Evolutionary conservation across 2,113 vertebrate species (phyloP).

Genomic region (Bambusicola thoracicus): DNA sequence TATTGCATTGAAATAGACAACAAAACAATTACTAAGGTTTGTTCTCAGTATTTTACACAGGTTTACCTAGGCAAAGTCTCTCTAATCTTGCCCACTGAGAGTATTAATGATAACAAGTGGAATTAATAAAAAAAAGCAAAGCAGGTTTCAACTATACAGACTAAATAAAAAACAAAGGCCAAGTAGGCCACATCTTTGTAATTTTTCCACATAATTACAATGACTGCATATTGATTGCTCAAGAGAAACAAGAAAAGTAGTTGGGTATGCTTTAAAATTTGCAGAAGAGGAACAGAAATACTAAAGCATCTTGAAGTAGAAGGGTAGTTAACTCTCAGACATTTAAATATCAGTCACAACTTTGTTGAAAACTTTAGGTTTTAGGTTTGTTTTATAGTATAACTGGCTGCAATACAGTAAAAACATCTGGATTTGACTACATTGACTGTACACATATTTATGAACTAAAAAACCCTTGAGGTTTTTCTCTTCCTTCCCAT

Average conservation of each 20-base stretch:
- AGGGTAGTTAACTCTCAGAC: not conserved
- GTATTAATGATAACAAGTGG: rapidly evolving
- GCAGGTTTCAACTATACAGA: not conserved
- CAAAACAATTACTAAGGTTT: not conserved
- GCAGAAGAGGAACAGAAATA: not conserved
- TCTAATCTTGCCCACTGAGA: not conserved
- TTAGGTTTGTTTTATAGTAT: not conserved
- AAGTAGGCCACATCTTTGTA: not conserved
- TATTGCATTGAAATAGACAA: not conserved
- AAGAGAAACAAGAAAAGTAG: not conserved
- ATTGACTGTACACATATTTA: not conserved
- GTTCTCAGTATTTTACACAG: not conserved
- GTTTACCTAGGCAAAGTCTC: not conserved
- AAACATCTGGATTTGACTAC: not conserved
- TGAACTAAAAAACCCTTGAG: not conserved
- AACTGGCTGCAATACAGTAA: not conserved
- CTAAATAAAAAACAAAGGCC: not conserved
- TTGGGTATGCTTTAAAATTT: not conserved
- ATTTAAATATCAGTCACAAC: not conserved
- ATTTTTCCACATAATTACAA: not conserved
- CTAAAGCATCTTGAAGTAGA: not conserved
- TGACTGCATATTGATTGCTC: not conserved
- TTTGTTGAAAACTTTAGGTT: not conserved
- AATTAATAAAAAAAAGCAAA: not conserved
- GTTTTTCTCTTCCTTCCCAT: not conserved